Percentiles rank a stretch among this genome's conserved stretches.
Conservation (phyloP, 1,140 invertebrate species). For the Acromyrmex heyeri region DNA sequence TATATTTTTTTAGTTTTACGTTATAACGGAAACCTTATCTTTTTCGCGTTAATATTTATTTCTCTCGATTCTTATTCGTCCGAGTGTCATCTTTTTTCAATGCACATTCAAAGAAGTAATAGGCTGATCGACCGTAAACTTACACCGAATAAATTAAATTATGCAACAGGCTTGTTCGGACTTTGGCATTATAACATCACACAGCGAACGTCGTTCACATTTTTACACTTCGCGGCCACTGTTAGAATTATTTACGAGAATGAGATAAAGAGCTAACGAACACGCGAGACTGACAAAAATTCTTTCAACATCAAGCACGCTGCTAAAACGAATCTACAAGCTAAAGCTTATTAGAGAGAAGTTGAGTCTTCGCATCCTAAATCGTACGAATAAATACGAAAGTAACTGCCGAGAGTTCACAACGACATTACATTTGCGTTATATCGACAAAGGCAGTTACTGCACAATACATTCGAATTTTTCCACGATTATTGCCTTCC, state of each 20-base stretch:
- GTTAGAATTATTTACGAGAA: conserved; percentile 53
- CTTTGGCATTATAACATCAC: conserved; percentile 58
- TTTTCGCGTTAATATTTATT: no score
- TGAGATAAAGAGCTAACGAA: conserved; percentile 54
- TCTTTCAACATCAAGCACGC: conserved; percentile 51
- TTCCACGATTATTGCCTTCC: conserved; percentile 45
- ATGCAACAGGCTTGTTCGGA: conserved; percentile 8
- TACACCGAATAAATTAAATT: conserved; percentile 39
- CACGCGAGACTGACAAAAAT: conserved; percentile 48
- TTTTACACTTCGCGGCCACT: conserved; percentile 5
- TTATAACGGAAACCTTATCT: background rate
- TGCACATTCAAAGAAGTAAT: conserved; percentile 2
- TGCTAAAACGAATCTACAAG: conserved; percentile 47
- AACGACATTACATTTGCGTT: conserved; percentile 30
- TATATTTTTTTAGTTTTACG: background rate
- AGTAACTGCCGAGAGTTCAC: conserved; percentile 22
- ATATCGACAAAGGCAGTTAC: conserved; percentile 36
- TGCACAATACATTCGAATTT: conserved; percentile 24
- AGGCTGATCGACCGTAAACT: conserved; percentile 10
- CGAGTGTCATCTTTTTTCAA: conserved; percentile 4
- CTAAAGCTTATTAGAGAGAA: conserved; percentile 45
- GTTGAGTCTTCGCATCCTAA: conserved; percentile 18
- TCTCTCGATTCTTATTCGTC: background rate
- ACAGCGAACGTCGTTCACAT: conserved; percentile 20
- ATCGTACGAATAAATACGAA: conserved; percentile 50